phyloP scores from a whole-genome alignment of 2,113 vertebrate genomes.

The Trematocara nigrifrons region DNA sequence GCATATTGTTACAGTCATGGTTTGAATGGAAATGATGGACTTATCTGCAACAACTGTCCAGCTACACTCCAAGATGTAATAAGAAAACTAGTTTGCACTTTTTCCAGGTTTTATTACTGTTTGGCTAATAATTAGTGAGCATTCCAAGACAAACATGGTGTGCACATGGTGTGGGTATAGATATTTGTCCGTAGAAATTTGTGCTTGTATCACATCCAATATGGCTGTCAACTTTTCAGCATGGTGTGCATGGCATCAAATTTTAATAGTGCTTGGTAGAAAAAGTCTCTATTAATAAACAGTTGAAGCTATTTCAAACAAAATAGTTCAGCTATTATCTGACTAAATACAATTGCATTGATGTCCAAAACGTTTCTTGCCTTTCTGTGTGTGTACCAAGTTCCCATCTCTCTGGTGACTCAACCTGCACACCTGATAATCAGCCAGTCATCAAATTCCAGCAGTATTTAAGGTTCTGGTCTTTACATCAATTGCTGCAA shows the following conservation, averaged over 20 bases:
- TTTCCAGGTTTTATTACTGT: not conserved
- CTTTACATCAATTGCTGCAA: not conserved
- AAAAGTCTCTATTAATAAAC: not conserved
- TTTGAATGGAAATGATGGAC: not conserved
- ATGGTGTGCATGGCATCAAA: not conserved
- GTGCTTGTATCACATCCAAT: not conserved
- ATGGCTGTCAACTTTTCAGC: not conserved
- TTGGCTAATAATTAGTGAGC: not conserved
- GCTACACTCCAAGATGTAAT: not conserved
- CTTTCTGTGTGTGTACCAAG: not conserved
- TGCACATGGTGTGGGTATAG: not conserved
- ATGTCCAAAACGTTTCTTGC: not conserved
- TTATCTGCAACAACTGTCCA: not conserved
- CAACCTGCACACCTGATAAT: not conserved
- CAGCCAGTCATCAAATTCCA: not conserved
- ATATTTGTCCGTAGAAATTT: not conserved
- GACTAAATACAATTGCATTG: not conserved
- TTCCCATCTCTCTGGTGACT: not conserved
- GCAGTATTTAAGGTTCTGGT: not conserved
- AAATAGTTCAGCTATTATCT: not conserved
- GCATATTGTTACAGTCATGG: not conserved
- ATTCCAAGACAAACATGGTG: not conserved
- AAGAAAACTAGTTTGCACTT: not conserved
- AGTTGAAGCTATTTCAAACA: not conserved
- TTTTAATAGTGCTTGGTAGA: not conserved